Base-by-base conservation (phyloP, 2,888 invertebrate species). In the Cryptophagus acutangulus region DNA sequence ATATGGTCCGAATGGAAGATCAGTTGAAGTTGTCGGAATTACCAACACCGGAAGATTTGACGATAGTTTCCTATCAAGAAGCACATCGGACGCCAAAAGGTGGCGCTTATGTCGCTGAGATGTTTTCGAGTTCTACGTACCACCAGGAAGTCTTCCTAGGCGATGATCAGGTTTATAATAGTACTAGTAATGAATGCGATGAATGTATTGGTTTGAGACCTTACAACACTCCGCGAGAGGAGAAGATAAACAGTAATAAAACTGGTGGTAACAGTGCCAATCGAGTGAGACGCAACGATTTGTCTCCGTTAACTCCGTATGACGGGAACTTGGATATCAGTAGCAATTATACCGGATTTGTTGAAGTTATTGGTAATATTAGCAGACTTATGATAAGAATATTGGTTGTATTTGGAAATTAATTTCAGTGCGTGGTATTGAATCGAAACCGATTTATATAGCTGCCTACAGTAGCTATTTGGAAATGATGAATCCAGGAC, bases 81-180 rank as follows among this genome's bases (percentile, higher is more conserved):
- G 85, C 84, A 1, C 87, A 87, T 58, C 71, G 75, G 6, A 73
- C 72, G 1, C 78, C 77, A n/a, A 77, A 77, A 10, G 77, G 77
- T 1, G 87, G 86, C 2, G 89, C 87, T 1, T 92, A 92, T 62
- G 73, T 92, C 33, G 89, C 89, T 0, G 91, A 92, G 70, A 80
- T 87, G 70, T 84, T 91, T 59, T 81, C 87, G 39, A 81, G 82
- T 53, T 74, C 79, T 20, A 73, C 78, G 2, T 69, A 77, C 2
- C 77, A 78, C 25, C 72, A 78, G 0, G 84, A 85, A 58, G 70
- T 89, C 18, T 80, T 87, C 55, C 71, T 89, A 48, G 89, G 88
- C 0, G 87, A 88, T 57, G 79, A 78, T 1, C 72, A 68, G 48
- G 62, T 67, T 17, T 65, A 61, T 36, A 70, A 69, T 48, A 48